Percentiles rank a stretch among this genome's conserved stretches.
Evolutionary conservation across 92 coral and sea anemone species (phyloP).

Genomic region (Galaxea fascicularis): DNA sequence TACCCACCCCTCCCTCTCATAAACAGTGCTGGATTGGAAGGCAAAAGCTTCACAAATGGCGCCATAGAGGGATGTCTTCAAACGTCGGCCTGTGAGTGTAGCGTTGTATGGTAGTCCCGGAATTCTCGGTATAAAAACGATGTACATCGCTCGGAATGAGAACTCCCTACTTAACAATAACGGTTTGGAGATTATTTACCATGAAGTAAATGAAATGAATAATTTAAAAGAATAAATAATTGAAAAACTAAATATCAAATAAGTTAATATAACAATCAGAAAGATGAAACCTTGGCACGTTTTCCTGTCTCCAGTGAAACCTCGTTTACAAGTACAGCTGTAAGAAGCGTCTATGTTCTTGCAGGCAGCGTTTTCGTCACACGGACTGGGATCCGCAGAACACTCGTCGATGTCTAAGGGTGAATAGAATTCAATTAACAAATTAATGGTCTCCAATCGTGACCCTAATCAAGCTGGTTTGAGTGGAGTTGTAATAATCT

Average conservation of each 20-base stretch:
- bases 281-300: constrained; percentile 40
- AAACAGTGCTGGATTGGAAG: background rate
- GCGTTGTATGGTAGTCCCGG: too few species aligned
- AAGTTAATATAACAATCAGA: background rate
- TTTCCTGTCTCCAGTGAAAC: constrained; percentile 39
- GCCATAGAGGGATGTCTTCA: background rate
- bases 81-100: background rate
- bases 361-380: constrained; percentile 55
- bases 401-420: constrained; percentile 50
- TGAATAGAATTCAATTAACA: constrained; percentile 25
- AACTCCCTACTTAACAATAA: too few species aligned
- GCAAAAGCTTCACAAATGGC: background rate
- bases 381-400: constrained; percentile 27
- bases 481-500: too few species aligned
- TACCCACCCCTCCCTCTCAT: background rate
- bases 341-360: constrained; percentile 53
- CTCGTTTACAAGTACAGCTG: constrained; percentile 49
- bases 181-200: too few species aligned
- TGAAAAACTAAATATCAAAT: background rate
- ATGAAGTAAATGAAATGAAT: too few species aligned
- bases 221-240: background rate
- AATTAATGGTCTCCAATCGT: too few species aligned
- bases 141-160: too few species aligned
- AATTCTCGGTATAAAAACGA: too few species aligned
- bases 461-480: too few species aligned